Conservation (phyloP, 2,888 invertebrate species). For the Keiferia lycopersicella region DNA sequence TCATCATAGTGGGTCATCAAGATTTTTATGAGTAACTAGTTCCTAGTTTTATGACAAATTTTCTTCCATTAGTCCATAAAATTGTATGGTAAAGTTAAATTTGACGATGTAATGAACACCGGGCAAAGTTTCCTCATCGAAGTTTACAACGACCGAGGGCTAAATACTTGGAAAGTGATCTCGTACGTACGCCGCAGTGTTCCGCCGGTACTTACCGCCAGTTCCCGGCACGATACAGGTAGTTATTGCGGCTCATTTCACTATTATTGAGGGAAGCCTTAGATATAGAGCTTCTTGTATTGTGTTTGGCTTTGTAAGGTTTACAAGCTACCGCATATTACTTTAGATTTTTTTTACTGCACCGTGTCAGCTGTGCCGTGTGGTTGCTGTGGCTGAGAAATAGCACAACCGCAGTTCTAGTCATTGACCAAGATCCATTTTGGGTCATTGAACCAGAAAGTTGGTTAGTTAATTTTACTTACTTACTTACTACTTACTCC, state of each 20-base stretch:
- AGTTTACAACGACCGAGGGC: slow-evolving; percentile 58
- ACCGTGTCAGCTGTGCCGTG: no score
- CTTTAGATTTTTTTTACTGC: no score
- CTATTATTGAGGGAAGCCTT: slow-evolving; percentile 9
- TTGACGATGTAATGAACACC: slow-evolving; percentile 53
- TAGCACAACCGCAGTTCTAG: no score
- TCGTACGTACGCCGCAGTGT: slow-evolving; percentile 37
- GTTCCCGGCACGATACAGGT: slow-evolving; percentile 31
- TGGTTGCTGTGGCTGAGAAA: no score
- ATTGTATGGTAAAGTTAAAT: slow-evolving; percentile 23
- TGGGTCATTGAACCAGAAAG: no score
- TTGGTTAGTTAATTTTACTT: no score
- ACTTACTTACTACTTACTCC: no score
- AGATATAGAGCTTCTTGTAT: neutral
- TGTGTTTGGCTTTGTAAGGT: neutral
- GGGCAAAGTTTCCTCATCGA: slow-evolving; percentile 71
- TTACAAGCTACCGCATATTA: neutral
- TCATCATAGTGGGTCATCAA: no score
- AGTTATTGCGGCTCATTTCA: slow-evolving; percentile 4
- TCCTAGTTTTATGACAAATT: neutral
- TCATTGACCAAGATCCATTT: no score
- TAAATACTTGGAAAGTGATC: slow-evolving; percentile 58
- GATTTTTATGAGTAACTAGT: no score
- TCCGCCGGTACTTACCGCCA: slow-evolving; percentile 35
- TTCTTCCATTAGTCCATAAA: neutral